Evolutionary conservation across 2,113 vertebrate species (phyloP), one percentile per base, ranked within the genome.

Genomic region (Carlito syrichta): DNA sequence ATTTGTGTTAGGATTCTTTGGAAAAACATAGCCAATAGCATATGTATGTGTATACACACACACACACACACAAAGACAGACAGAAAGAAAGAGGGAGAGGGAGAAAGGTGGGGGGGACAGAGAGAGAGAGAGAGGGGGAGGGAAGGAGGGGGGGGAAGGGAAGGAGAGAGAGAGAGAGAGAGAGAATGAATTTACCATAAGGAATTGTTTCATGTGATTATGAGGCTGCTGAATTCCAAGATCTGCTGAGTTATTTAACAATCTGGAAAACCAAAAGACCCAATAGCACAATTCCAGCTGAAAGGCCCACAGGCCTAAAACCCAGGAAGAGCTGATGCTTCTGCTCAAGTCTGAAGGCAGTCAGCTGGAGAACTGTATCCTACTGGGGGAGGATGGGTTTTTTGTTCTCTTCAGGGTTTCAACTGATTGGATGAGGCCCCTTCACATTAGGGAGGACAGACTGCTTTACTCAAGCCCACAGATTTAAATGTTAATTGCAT

Each of bases 141-240:
- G n/a, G n/a, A n/a, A n/a, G n/a, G n/a, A n/a, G n/a, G n/a, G n/a
- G n/a, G n/a, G n/a, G n/a, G n/a, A n/a, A n/a, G n/a, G n/a, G n/a
- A 27, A 5, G 19, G 4, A 45, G 38, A 63, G 82, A 48, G 60
- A 85, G 30, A 66, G 43, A 50, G 45, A 43, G 83, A 68, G 35
- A n/a, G 84, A 54, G 66, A n/a, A n/a, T n/a, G n/a, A n/a, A n/a
- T 25, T 81, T 56, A 27, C 7, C 50, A 27, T 25, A 38, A 81
- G 14, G 8, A 82, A 82, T 60, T 82, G 79, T 14, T 38, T 82
- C 79, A 82, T 8, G 12, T 82, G 19, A 82, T 43, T 40, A 43
- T 32, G 54, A 5, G 17, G 5, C n/a, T 2, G 0, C 2, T 5
- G 52, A 60, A 23, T 82, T 8, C 4, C n/a, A 45, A 13, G 7